These are phyloP conservation scores for Tyria jacobaeae DNA, from an alignment of 2,888 invertebrate genomes.

Conservation along the genomic window DNA sequence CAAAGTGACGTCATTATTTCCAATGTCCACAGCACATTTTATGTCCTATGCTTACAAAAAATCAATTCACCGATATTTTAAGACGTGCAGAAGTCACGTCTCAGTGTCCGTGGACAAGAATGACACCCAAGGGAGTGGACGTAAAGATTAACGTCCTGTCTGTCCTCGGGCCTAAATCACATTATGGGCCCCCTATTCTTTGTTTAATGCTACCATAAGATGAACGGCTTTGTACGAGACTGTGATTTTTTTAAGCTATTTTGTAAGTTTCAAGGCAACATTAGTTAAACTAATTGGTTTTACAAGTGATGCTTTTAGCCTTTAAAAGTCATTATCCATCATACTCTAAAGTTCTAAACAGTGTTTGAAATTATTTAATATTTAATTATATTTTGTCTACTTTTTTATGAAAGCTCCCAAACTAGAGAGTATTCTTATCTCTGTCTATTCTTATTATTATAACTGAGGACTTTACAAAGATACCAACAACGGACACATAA, in stretches of 20 bases:
- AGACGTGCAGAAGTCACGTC: slow-evolving; percentile 75
- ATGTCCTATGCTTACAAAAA: slow-evolving; percentile 37
- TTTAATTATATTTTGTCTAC: too few species aligned
- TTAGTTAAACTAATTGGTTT: neutral
- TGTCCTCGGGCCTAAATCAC: slow-evolving; percentile 81
- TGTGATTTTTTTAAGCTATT: slow-evolving; percentile 65
- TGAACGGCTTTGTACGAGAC: slow-evolving; percentile 62
- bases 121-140: slow-evolving; percentile 73
- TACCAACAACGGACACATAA: too few species aligned
- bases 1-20: too few species aligned
- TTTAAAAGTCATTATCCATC: too few species aligned
- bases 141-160: slow-evolving; percentile 80
- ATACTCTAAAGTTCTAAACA: too few species aligned
- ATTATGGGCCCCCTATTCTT: slow-evolving; percentile 72
- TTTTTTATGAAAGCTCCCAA: too few species aligned
- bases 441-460: too few species aligned
- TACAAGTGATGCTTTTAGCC: neutral
- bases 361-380: too few species aligned
- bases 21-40: too few species aligned
- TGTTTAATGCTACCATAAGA: slow-evolving; percentile 73
- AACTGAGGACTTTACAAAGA: too few species aligned
- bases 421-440: too few species aligned
- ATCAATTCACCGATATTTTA: slow-evolving; percentile 62
- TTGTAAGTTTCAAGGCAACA: too few species aligned
- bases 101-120: slow-evolving; percentile 59